Conservation (phyloP, 2,113 vertebrate species). For the Cyanoliseus patagonus region DNA sequence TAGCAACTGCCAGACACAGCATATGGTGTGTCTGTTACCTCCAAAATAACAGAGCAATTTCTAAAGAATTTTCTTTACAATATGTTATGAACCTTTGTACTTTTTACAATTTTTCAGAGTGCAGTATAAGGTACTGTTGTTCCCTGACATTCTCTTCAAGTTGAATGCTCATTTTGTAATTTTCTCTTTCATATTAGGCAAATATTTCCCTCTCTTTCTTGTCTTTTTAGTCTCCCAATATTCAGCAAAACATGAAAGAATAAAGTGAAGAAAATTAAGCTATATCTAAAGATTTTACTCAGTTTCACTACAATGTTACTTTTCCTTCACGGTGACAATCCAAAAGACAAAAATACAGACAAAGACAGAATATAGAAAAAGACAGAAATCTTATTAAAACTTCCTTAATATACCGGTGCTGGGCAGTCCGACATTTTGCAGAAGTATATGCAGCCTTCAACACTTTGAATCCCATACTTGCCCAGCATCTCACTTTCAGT, state of each 20-base stretch:
- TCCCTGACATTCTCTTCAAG: constrained; percentile 68
- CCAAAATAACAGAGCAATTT: constrained; percentile 81
- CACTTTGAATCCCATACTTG: background rate
- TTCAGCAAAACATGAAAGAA: constrained; percentile 2
- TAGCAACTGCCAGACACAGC: constrained; percentile 83
- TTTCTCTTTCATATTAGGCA: constrained; percentile 45
- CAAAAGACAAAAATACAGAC: background rate
- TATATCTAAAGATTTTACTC: background rate
- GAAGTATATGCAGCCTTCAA: background rate
- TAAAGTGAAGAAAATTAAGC: background rate
- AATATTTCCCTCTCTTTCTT: constrained; percentile 53
- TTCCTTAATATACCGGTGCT: background rate
- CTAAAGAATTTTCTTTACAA: constrained; percentile 82
- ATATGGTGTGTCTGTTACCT: constrained; percentile 86
- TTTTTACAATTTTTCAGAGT: constrained; percentile 75
- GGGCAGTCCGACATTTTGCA: background rate
- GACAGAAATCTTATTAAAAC: background rate
- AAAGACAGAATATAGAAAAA: background rate
- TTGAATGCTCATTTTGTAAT: constrained; percentile 70
- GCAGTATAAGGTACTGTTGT: constrained; percentile 73
- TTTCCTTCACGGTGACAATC: background rate
- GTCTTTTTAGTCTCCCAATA: background rate
- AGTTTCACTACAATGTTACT: background rate
- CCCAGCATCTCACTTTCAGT: background rate
- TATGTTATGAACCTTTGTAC: constrained; percentile 83